Base-by-base conservation (phyloP, 2,113 vertebrate genomes). In the Galeopterus variegatus region DNA sequence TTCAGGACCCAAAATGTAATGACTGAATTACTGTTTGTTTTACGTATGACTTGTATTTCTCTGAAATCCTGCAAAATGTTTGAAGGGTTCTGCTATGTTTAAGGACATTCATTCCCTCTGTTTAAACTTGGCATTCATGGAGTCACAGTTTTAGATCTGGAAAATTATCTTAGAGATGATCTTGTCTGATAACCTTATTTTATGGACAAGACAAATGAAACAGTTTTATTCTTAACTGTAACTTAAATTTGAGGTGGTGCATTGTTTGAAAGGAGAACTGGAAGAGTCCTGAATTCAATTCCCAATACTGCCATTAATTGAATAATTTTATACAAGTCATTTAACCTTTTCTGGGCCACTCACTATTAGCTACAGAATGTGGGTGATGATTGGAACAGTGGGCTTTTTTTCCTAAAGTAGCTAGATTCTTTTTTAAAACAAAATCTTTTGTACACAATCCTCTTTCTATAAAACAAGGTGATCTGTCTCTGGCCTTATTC, bases 61-160 rank as follows among this genome's bases (percentile, higher is more conserved):
- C 48, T 90, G 36, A 58, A 86, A 60, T 93, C 28, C 18, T 88
- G 96, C 65, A 84, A 92, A 90, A 54, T 83, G 28, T 93, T 85
- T 93, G 69, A 77, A 91, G 72, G 67, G 11, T 82, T 90, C 58
- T 94, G 13, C 36, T 70, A 9, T 56, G 72, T 94, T 90, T 88
- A 69, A 94, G 65, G 92, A 52, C 33, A 54, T 79, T 90, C 23
- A 62, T 85, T 69, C 24, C 41, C 26, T 92, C 52, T 96, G 23
- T 87, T 87, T 93, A 83, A 80, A 82, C 60, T 75, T 86, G 52
- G 24, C 65, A 82, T 92, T 90, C 48, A 21, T 87, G n/a, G 67
- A 93, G 36, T 95, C 60, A 89, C 45, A 95, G 83, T 87, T 97
- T 97, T 92, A 95, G 86, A 64, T 4, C 21, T 92, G 75, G 41